A percentile compares a stretch with the other conserved stretches of the same genome.
These are phyloP conservation scores for Phyllostomus hastatus DNA, from an alignment of 2,113 vertebrate species.

Conservation along the genomic window DNA sequence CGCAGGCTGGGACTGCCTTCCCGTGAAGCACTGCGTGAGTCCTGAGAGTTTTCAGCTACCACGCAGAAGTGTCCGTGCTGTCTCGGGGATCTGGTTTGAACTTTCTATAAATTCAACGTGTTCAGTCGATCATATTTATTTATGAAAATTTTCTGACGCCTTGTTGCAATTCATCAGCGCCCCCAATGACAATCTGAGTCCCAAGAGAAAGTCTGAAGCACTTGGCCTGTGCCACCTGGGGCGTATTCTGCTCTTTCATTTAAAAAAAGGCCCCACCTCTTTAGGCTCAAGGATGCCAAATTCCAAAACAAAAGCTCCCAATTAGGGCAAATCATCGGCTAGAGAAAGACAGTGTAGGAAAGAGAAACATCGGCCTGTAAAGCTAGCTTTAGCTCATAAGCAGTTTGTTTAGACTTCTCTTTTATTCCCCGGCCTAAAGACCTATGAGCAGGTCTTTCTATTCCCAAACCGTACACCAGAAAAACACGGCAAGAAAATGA, in stretches of 20 bases:
- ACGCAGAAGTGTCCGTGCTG: slow-evolving; percentile 78
- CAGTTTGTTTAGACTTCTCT: background rate
- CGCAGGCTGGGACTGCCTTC: slow-evolving; percentile 80
- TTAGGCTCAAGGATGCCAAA: background rate
- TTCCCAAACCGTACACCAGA: background rate
- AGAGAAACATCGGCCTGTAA: background rate
- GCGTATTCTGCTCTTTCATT: slow-evolving; percentile 65
- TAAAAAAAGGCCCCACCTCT: background rate
- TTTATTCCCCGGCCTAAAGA: background rate
- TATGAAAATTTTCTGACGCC: slow-evolving; percentile 88
- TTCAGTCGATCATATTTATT: slow-evolving; percentile 84
- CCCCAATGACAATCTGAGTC: slow-evolving; percentile 69
- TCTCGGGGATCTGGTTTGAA: slow-evolving; percentile 84
- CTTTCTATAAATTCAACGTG: slow-evolving; percentile 79
- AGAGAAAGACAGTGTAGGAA: background rate
- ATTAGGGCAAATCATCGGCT: background rate
- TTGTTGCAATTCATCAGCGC: slow-evolving; percentile 84
- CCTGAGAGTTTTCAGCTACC: slow-evolving; percentile 77
- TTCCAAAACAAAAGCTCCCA: slow-evolving; percentile 44
- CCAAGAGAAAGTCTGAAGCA: slow-evolving; percentile 70
- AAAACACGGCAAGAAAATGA: background rate
- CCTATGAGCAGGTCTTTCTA: background rate
- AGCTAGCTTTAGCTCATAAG: background rate
- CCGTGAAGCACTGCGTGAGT: slow-evolving; percentile 72
- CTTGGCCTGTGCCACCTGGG: slow-evolving; percentile 59